Conservation (phyloP, 2,797 vertebrate genomes). For the Psittacula echo region DNA sequence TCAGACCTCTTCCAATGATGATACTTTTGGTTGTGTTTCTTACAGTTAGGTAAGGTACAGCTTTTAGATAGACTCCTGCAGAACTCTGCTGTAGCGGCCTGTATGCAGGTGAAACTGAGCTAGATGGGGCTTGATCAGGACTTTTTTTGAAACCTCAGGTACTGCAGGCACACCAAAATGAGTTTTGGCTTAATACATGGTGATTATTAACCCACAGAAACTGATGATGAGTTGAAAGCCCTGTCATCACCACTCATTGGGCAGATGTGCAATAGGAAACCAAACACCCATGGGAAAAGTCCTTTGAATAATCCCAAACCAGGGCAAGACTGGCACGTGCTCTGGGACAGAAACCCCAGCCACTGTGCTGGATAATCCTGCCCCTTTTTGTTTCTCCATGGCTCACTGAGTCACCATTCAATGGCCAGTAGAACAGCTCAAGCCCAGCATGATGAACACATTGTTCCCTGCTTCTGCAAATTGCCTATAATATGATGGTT, state of each 20-base stretch:
- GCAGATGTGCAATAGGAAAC: neutral
- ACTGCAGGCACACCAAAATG: neutral
- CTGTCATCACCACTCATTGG: rapidly evolving
- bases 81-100: neutral
- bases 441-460: neutral
- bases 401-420: neutral
- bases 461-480: neutral
- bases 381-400: neutral
- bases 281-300: neutral
- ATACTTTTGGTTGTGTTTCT: neutral
- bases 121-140: neutral
- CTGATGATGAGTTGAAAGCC: neutral
- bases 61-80: neutral
- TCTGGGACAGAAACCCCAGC: neutral
- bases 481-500: neutral
- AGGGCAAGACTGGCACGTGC: neutral
- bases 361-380: neutral
- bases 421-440: neutral
- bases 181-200: neutral
- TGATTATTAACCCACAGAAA: neutral
- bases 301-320: neutral
- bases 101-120: neutral
- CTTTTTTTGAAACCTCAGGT: neutral
- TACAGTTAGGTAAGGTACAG: neutral
- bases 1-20: neutral